Base-by-base conservation (phyloP, 2,888 invertebrate genomes). In the Diogma glabrata region DNA sequence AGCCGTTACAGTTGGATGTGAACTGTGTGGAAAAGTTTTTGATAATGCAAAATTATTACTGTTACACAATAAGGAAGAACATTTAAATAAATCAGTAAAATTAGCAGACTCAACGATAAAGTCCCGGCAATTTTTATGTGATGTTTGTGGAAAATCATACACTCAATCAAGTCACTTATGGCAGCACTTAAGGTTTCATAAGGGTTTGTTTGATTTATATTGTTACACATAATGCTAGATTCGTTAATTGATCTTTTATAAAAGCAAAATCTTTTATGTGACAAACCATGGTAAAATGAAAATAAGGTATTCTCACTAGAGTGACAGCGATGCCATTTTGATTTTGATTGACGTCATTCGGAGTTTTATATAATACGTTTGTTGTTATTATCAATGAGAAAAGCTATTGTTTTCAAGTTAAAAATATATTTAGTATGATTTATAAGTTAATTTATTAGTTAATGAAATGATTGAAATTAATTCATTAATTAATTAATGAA, bases 171-270 rank as follows among this genome's bases (percentile, higher is more conserved):
- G 78, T 49, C 79, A 80, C 60, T 67, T 80, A 58, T 79, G 79
- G 78, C 79, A 80, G 51, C 80, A 80, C 59, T 74, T 79, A 63
- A 68, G 79, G 55, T 80, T 80, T 57, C 79, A 80, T 62, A 77
- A 78, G 72, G 79, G 78, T 69, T 64, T 57, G 1, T n/a, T n/a
- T n/a, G n/a, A n/a, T n/a, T 40, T 22, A 17, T 26, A 45, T 22
- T 46, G 10, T 8, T 6, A 10, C 28, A 24, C 23, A 19, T 30
- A 45, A 17, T 33, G 7, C 1, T 22, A 26, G n/a, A 22, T 36
- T n/a, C 19, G 2, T n/a, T 19, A n/a, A 10, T 30, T 30, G 10
- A 30, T 30, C 10, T n/a, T 30, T 30, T n/a, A 3, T 30, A 30
- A 30, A 26, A 26, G 9, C 10, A 30, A n/a, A 30, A 30, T 30